Evolutionary conservation across 2,113 vertebrate species (phyloP).

Genomic region (Mionectes macconnelli): DNA sequence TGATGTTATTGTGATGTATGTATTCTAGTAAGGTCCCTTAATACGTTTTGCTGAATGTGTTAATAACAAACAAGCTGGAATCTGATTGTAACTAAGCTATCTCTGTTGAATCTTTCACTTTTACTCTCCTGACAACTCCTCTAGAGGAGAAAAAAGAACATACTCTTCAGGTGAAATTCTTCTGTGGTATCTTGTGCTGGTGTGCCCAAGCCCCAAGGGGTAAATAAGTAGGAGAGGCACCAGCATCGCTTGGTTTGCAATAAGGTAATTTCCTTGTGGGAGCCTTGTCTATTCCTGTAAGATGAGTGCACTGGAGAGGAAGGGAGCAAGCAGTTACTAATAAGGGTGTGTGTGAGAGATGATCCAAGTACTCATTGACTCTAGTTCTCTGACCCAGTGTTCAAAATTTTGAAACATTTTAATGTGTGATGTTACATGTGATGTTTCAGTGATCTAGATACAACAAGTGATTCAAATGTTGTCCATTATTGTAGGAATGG

Average conservation of each 20-base stretch:
- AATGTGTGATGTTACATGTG: background rate
- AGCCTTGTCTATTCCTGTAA: accelerated
- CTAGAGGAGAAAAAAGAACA: background rate
- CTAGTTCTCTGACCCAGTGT: background rate
- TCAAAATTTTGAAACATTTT: background rate
- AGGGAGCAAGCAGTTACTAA: background rate
- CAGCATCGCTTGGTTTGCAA: background rate
- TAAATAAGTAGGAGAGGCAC: background rate
- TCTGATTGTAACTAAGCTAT: background rate
- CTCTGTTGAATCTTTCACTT: background rate
- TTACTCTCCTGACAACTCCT: background rate
- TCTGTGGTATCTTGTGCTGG: background rate
- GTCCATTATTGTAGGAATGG: background rate
- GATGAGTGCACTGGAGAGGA: background rate
- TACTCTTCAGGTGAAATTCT: background rate
- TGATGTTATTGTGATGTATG: background rate
- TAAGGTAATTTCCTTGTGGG: background rate
- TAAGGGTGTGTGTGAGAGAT: background rate
- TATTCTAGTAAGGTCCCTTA: background rate
- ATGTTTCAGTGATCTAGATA: background rate
- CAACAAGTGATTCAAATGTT: background rate
- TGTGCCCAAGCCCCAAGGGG: background rate
- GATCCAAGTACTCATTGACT: background rate
- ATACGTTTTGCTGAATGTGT: background rate
- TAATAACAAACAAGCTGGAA: background rate